phyloP scores from a whole-genome alignment of 2,888 invertebrate genomes.

The Portevinia maculata region DNA sequence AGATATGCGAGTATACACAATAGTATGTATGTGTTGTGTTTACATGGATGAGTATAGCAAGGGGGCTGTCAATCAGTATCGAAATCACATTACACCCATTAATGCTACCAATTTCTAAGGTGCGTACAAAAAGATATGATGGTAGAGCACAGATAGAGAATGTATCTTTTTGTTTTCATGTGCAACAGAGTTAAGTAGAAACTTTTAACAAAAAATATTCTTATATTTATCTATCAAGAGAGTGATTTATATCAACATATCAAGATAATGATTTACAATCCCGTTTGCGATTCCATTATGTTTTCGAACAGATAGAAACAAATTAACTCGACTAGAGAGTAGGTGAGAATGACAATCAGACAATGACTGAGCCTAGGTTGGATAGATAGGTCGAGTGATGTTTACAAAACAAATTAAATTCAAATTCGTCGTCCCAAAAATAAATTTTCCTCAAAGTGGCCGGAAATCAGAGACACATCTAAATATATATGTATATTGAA shows the following conservation, averaged over 20 bases:
- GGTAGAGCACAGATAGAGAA: constrained; percentile 23
- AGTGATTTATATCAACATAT: constrained; percentile 43
- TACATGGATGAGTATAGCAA: constrained; percentile 54
- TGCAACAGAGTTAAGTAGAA: constrained; percentile 28
- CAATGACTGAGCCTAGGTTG: constrained; percentile 10
- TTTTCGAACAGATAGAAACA: constrained; percentile 32
- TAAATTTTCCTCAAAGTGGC: constrained; percentile 50
- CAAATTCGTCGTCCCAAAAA: constrained; percentile 69
- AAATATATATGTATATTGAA: not conserved
- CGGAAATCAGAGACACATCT: constrained; percentile 20
- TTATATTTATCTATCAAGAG: constrained; percentile 25
- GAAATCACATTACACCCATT: constrained; percentile 71
- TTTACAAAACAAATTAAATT: constrained; percentile 63
- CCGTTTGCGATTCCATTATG: constrained; percentile 30
- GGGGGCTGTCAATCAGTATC: constrained; percentile 71
- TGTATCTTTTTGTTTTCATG: constrained; percentile 44
- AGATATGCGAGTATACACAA: constrained; percentile 20
- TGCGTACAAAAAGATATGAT: not conserved
- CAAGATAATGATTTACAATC: constrained; percentile 40
- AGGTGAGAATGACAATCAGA: constrained; percentile 55
- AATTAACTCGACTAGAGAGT: constrained; percentile 34
- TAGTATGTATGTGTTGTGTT: constrained; percentile 24
- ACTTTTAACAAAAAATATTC: too few relatives aligned
- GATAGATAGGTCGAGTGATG: constrained; percentile 51
- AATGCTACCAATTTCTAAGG: constrained; percentile 51